Evolutionary conservation across 1,140 invertebrate genomes (phyloP), one percentile per base, ranked within the genome.

Genomic region (Mercenaria mercenaria): DNA sequence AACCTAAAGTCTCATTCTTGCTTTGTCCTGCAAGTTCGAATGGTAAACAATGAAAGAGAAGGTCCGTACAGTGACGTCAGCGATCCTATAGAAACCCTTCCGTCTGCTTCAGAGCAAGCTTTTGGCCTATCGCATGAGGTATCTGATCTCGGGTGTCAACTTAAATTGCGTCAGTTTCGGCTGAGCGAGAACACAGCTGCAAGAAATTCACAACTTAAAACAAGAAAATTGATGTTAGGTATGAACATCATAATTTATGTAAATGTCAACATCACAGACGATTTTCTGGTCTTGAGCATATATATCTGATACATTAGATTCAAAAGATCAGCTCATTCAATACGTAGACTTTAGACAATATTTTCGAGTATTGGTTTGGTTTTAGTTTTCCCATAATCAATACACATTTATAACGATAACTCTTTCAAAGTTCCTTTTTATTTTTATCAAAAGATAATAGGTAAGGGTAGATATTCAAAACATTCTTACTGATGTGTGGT

Each of bases 221-320:
- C 83, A 74, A 41, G 69, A 56, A 72, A 74, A 37, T 69, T 69
- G 11, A 43, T 34, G 1, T 74, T 85, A 23, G 83, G 83, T 85
- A 47, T 77, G 69, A 37, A 74, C 8, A 41, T 69, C 0, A 69
- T 6, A 69, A 0, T 69, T 69, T 13, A 69, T 37, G 64, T 34
- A 18, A 37, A 34, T 69, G 64, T 37, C n/a, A n/a, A n/a, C n/a
- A n/a, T n/a, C n/a, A n/a, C n/a, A n/a, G n/a, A n/a, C n/a, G n/a
- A n/a, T n/a, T n/a, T n/a, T n/a, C n/a, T n/a, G n/a, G n/a, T n/a
- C n/a, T n/a, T n/a, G n/a, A n/a, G n/a, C 0, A 34, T 29, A 34
- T 15, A 69, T n/a, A 32, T n/a, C 1, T 69, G 2, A 32, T 69
- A 37, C 29, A 13, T n/a, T 2, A 18, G 20, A 34, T 69, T 0